Conservation (phyloP, 1,140 invertebrate genomes). For the Bacillus rossius region DNA sequence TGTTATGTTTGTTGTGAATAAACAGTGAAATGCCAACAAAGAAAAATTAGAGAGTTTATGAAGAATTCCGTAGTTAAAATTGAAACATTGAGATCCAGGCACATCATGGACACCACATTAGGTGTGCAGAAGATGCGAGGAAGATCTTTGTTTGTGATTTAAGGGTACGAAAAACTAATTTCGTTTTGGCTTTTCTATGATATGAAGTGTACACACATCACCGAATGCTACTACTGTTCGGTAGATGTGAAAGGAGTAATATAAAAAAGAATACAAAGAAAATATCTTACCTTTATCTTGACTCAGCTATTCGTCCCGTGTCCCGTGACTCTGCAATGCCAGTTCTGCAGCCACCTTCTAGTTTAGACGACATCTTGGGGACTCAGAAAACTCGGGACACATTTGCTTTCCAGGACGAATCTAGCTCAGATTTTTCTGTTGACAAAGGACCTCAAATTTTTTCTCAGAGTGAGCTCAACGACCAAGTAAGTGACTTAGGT, state of each 20-base stretch:
- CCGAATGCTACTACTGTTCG: background rate
- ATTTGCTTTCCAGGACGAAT: background rate
- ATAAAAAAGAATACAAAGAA: too few species aligned
- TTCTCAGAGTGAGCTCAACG: too few species aligned
- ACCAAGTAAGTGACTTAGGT: too few species aligned
- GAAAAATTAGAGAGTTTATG: slow-evolving; percentile 11
- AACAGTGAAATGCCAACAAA: slow-evolving; percentile 19
- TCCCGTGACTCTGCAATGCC: background rate
- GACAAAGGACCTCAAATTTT: too few species aligned
- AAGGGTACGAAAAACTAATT: slow-evolving; percentile 14
- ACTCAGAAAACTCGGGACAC: background rate
- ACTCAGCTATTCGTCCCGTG: background rate
- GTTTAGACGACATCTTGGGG: background rate
- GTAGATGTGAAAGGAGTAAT: background rate
- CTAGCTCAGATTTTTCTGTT: too few species aligned
- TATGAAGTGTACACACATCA: background rate
- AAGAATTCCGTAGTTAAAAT: slow-evolving; percentile 14
- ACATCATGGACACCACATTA: slow-evolving; percentile 8
- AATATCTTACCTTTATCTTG: background rate
- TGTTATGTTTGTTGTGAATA: slow-evolving; percentile 17
- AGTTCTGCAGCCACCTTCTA: background rate
- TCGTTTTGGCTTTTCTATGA: slow-evolving; percentile 5
- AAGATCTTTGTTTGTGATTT: slow-evolving; percentile 19
- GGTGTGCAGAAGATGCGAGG: too few species aligned
- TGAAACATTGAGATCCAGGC: slow-evolving; percentile 9